These are phyloP conservation scores for Ia io DNA, from an alignment of 2,113 vertebrate species.

Conservation along the genomic window DNA sequence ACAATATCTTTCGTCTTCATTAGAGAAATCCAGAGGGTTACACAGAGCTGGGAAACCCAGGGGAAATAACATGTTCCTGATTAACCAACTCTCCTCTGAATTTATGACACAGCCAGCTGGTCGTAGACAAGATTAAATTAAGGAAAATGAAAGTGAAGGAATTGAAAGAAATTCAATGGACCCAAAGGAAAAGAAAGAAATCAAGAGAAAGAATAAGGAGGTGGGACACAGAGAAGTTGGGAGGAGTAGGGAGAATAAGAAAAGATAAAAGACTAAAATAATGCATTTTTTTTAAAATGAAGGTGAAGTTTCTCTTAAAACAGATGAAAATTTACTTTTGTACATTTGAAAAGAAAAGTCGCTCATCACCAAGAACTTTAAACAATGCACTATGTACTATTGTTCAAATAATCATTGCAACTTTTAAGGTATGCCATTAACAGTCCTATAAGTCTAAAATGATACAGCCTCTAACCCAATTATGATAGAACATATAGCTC, in stretches of 20 bases:
- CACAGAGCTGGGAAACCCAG: not conserved
- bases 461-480: not conserved
- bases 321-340: not conserved
- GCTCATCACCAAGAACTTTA: not conserved
- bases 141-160: conserved; percentile 1
- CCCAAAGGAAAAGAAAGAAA: not conserved
- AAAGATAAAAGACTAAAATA: not conserved
- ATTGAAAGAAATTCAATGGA: not conserved
- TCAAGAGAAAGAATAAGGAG: not conserved
- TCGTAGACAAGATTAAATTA: not conserved
- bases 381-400: not conserved
- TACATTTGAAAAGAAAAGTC: not conserved
- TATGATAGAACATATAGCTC: not conserved
- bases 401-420: not conserved
- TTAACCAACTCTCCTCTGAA: conserved; percentile 5
- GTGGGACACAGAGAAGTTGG: no score
- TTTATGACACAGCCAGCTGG: not conserved
- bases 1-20: not conserved
- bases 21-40: not conserved
- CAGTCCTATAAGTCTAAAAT: not conserved
- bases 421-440: not conserved
- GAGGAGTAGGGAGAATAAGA: not conserved
- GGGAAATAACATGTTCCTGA: conserved; percentile 20
- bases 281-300: not conserved
- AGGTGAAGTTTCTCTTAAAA: not conserved